Base-by-base conservation (phyloP, 1,140 invertebrate species). In the Hypsibius dujardini region DNA sequence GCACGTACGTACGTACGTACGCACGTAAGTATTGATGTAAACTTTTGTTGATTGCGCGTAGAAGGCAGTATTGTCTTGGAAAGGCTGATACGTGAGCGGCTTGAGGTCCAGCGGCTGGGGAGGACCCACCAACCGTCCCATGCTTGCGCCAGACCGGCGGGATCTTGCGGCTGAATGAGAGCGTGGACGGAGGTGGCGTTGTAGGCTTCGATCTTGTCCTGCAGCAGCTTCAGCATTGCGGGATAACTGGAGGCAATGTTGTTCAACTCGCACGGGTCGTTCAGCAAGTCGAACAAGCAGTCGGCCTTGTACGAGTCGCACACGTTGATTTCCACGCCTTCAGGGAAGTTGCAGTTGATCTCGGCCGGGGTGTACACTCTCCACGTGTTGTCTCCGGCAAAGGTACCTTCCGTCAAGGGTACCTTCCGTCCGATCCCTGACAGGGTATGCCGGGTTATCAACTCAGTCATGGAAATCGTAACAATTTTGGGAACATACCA, bases 261-360 rank as follows among this genome's bases (percentile, higher is more conserved):
- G 72, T 77, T 71, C 69, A 75, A 78, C 72, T 80, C 79, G 74
- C 79, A 81, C 1, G 79, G 80, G 75, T 80, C 79, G 14, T 74
- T 60, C 2, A 76, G 71, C 59, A 80, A 75, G 71, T 80, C 74
- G 73, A 76, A 81, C 42, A 80, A 71, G 71, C 79, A 80, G 1
- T 77, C 76, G 0, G 72, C 62, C 14, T 70, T 70, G 1, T 59
- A 46, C 3, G 74, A 74, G 14, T 74, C 59, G 71, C 76, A 78
- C 70, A 75, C 76, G 46, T 72, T 74, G 7, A 67, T 42, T 67
- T 67, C 62, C 42, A 42, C 45, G 42, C 62, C 62, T 14, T 67
- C 62, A 42, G 62, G 62, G 42, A 67, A 67, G 42, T 67, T 67
- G 42, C 62, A 67, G 7, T 67, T 42, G 7, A 67, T 42, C 3